Base-by-base conservation (phyloP, 64 coral and sea anemone species). In the Actinia equina region DNA sequence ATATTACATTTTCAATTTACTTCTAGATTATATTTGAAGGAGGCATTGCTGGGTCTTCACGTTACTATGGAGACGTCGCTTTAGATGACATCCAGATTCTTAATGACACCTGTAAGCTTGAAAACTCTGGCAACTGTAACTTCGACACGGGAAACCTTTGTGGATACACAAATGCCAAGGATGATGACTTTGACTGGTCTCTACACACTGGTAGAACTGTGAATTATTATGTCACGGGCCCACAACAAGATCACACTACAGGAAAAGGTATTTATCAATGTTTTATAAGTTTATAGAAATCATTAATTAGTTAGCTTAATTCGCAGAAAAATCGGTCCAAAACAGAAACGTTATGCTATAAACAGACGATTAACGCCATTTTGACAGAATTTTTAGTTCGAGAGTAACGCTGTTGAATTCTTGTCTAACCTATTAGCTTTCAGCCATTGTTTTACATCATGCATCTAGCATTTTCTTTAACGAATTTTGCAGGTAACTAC, bases 121-220 rank as follows among this genome's bases (percentile, higher is more conserved):
- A 82, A 2, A 51, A 51, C 45, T 57, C 80, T 52, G 83, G 83
- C 5, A 59, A 59, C 37, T 85, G 83, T 37, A 57, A n/a, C 1
- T 85, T 85, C 17, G 83, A 85, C 41, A 9, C 2, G 6, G 83
- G 78, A 22, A 44, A 63, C 7, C 30, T 37, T 23, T 91, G 89
- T 76, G 83, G 89, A 20, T 91, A 77, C 27, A 57, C 52, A 10
- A 79, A 91, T n/a, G 23, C 17, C 12, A 86, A 52, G 19, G 80
- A 76, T 57, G 91, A 92, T 45, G 52, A 44, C n/a, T 92, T 92
- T 59, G 79, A 92, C 41, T 92, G 91, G 91, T 57, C 49, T 9
- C 44, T 78, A 84, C 19, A 83, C 49, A 19, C 15, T 49, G 78
- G 78, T 18, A 44, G 18, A 46, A 81, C 69, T 74, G 3, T 14